Evolutionary conservation across 2,888 invertebrate genomes (phyloP), one percentile per base, ranked within the genome.

Genomic region (Antheraea assamensis): DNA sequence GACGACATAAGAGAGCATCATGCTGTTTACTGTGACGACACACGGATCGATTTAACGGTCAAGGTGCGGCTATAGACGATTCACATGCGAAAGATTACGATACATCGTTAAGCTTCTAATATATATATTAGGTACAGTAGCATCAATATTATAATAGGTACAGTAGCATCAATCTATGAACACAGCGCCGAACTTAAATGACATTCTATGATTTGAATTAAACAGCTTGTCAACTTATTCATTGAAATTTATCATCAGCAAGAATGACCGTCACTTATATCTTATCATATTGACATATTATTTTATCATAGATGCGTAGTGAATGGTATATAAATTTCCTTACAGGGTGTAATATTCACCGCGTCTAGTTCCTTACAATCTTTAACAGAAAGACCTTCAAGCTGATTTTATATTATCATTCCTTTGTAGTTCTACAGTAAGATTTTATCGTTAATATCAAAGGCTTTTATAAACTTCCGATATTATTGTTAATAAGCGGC

Each of bases 371-470:
- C 15, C 15, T 64, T 64, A 64, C 61, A 30, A 64, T 64, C 61
- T 27, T 27, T 64, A 64, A 64, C 13, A 10, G 30, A 30, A 64
- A 64, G 61, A 30, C 30, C 27, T 64, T 64, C 61, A 64, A 21
- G 27, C 27, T 64, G 61, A 64, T 64, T 61, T 61, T 64, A 58
- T 58, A 13, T 58, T 58, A 64, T 64, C 13, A 64, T 58, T 64
- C 27, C 10, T 64, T 30, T 30, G 30, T 64, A 58, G 58, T 24
- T 58, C 10, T 30, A 64, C 1, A 27, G 30, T 64, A 30, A 30
- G 61, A 64, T 64, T 64, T 30, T 30, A 64, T 64, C 61, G 30
- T 27, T 64, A 15, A 64, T 64, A 30, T 30, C 30, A 27, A 64
- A 64, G 61, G 27, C 61, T 61, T 61, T 61, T 61, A 27, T 61